Base-by-base conservation (phyloP, 2,888 invertebrate species). In the Spilosoma lubricipeda region DNA sequence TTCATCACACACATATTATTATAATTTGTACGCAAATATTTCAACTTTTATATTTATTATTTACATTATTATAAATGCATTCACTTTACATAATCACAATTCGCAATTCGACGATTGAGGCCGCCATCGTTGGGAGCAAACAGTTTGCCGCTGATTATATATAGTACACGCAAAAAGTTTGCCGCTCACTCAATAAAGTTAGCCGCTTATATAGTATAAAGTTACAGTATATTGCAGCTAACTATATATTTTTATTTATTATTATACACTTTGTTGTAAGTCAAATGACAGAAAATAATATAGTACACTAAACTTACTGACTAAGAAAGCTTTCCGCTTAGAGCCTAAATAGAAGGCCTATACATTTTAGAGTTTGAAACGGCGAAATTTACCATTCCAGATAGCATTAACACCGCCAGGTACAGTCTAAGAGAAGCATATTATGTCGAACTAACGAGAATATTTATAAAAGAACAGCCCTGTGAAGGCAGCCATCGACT, bases 11-110 rank as follows among this genome's bases (percentile, higher is more conserved):
- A 52, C 48, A 30, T 20, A 63, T 15, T 36, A 65, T 71, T 67
- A 75, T 56, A 73, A 33, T 67, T 74, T 74, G 74, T 71, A 74
- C 67, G 67, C 39, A 65, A 45, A 42, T 65, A 33, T 70, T 30
- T 59, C 56, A 52, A 64, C 56, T 59, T 59, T 52, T 39, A 77
- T 76, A 76, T 76, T 75, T 77, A 76, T 56, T 84, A 84, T 84
- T 76, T 84, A 84, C 84, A 81, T 33, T 64, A 52, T 56, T 52
- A 77, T 84, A 84, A 84, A 84, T 84, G 84, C 84, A 84, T 71
- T 73, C 59, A 27, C 69, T 77, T 82, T 82, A 80, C 76, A 77
- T 80, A 77, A 70, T 79, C 71, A 75, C 75, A 69, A 65, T 73
- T 39, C 65, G 63, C 30, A 66, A 23, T 15, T 36, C 33, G n/a